Evolutionary conservation across 2,113 vertebrate genomes (phyloP).

Genomic region (Octodon degus): DNA sequence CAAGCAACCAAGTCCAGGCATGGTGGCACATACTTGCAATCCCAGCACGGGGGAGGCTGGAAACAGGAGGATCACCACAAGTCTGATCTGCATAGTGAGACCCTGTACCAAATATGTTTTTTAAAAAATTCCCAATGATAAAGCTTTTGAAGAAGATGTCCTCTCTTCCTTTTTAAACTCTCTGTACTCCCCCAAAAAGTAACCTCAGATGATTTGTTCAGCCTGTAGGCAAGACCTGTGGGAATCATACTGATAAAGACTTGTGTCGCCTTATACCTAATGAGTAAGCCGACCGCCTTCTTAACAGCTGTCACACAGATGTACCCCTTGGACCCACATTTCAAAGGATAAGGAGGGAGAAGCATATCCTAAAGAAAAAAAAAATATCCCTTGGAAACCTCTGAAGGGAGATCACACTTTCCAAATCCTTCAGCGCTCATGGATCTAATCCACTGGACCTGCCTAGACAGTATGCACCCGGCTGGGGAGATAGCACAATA

Average conservation of each 20-base stretch:
- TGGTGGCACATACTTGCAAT: too few species aligned
- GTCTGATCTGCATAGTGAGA: too few species aligned
- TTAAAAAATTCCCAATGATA: neutral
- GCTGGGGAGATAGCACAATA: too few species aligned
- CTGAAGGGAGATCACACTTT: neutral
- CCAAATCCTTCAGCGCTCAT: neutral
- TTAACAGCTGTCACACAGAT: neutral
- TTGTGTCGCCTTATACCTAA: neutral
- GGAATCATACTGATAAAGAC: neutral
- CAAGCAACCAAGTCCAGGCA: too few species aligned
- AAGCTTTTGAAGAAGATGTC: neutral
- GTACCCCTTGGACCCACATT: neutral
- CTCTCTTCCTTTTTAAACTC: neutral
- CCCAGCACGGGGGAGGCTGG: too few species aligned
- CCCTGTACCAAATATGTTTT: too few species aligned
- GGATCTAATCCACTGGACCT: neutral
- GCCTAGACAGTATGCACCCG: neutral
- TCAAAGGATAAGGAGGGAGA: neutral
- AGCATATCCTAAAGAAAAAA: neutral
- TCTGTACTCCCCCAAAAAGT: neutral
- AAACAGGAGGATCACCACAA: too few species aligned
- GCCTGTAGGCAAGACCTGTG: neutral
- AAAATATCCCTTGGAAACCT: neutral
- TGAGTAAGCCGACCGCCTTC: neutral
- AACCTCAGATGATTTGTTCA: neutral